phyloP scores from a whole-genome alignment of 2,888 invertebrate genomes.

The Phortica okadai region DNA sequence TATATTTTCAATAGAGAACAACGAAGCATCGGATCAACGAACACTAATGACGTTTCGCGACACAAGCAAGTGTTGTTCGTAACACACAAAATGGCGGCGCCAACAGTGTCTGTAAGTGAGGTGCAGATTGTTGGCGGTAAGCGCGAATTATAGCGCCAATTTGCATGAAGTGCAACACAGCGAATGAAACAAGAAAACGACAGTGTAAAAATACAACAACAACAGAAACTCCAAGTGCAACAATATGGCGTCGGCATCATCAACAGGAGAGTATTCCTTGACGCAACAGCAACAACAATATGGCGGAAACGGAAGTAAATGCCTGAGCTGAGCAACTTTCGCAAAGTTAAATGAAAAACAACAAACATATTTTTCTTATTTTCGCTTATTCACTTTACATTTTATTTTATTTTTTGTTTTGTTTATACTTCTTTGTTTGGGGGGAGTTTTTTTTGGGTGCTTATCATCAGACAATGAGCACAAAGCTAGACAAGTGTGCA shows the following conservation, averaged over 20 bases:
- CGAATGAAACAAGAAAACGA: conserved; percentile 29
- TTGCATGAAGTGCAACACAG: conserved; percentile 16
- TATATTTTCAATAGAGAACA: too few species aligned
- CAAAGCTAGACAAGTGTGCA: background rate
- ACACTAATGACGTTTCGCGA: background rate
- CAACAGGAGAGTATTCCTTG: background rate
- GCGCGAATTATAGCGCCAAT: conserved; percentile 29
- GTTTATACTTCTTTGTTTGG: background rate
- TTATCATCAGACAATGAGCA: background rate
- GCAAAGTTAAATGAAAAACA: conserved; percentile 6
- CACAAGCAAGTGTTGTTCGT: background rate
- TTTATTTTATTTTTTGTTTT: too few species aligned
- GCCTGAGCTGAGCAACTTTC: background rate
- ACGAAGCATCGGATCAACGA: too few species aligned
- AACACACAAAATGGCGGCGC: background rate
- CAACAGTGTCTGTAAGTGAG: background rate
- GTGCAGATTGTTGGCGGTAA: conserved; percentile 7
- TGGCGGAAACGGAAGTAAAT: background rate
- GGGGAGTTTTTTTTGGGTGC: background rate
- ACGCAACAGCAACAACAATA: background rate
- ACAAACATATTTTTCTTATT: background rate
- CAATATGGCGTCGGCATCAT: background rate
- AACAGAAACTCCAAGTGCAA: background rate
- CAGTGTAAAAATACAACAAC: background rate
- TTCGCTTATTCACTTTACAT: background rate